Evolutionary conservation across 1,140 invertebrate species (phyloP).

Genomic region (Drosophila tsacasi): DNA sequence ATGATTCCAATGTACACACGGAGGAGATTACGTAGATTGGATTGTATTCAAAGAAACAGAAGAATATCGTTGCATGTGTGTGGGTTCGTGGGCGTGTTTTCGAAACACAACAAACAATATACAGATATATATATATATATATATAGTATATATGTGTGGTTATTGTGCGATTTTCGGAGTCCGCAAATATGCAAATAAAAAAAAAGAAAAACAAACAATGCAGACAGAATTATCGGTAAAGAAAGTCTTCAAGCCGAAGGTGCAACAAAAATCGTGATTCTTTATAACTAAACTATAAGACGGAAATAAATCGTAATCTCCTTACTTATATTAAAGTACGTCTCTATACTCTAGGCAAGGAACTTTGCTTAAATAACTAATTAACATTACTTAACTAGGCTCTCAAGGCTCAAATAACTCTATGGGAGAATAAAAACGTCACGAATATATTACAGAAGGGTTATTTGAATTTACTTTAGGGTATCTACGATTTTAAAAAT

Average conservation of each 20-base stretch:
- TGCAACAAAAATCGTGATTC: constrained; percentile 39
- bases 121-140: constrained; percentile 42
- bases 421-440: constrained; percentile 31
- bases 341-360: constrained; percentile 35
- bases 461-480: constrained; percentile 23
- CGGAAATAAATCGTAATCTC: constrained; percentile 20
- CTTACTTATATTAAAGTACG: constrained; percentile 34
- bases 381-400: constrained; percentile 48
- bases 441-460: constrained; percentile 40
- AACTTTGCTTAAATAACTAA: constrained; percentile 44
- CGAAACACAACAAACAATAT: constrained; percentile 63
- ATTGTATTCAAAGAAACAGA: constrained; percentile 65
- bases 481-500: constrained; percentile 30
- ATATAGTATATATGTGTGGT: constrained; percentile 19
- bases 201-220: constrained; percentile 54
- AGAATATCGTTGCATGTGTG: constrained; percentile 49
- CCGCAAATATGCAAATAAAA: constrained; percentile 69
- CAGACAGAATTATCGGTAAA: constrained; percentile 39
- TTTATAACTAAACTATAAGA: constrained; percentile 43
- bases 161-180: constrained; percentile 60
- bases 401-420: constrained; percentile 40
- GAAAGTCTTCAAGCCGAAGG: constrained; percentile 49
- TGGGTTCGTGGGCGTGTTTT: constrained; percentile 29
- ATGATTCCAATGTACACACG: constrained; percentile 69
- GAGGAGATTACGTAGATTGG: constrained; percentile 47